Conservation (phyloP, 2,888 invertebrate species). For the Nomada ruficornis region DNA sequence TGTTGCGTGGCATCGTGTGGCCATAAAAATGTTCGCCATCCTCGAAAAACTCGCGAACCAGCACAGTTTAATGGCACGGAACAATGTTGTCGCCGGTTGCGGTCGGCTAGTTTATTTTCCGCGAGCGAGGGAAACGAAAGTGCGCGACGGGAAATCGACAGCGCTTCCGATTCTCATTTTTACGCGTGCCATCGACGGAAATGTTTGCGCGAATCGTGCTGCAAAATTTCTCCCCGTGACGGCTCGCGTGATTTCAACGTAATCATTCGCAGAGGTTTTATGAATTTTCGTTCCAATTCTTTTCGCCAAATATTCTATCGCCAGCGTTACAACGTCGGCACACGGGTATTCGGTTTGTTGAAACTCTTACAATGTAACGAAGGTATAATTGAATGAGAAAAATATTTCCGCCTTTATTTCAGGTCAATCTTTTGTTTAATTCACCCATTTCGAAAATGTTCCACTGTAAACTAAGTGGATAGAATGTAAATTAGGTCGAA, state of each 20-base stretch:
- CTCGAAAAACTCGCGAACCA: slow-evolving; percentile 62
- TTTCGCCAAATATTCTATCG: neutral
- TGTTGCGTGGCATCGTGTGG: slow-evolving; percentile 9
- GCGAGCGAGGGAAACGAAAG: slow-evolving; percentile 27
- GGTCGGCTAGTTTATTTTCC: slow-evolving; percentile 64
- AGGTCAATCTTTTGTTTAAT: no score
- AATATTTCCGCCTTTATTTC: no score
- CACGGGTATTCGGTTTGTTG: neutral
- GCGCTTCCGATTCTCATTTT: slow-evolving; percentile 10
- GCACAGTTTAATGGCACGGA: slow-evolving; percentile 68
- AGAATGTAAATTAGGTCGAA: no score
- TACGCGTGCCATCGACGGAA: neutral
- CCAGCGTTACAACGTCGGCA: neutral
- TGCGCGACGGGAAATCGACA: slow-evolving; percentile 12
- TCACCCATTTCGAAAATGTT: no score
- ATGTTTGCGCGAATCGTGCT: neutral
- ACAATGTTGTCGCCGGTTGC: slow-evolving; percentile 65
- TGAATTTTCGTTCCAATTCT: neutral
- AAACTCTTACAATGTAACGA: no score
- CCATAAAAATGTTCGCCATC: slow-evolving; percentile 41
- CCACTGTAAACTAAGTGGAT: no score
- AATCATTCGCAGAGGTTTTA: neutral
- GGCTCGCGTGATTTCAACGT: neutral
- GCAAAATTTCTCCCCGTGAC: no score
- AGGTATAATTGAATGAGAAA: no score